phyloP scores from a whole-genome alignment of 2,888 invertebrate genomes.

The Idaea biselata region DNA sequence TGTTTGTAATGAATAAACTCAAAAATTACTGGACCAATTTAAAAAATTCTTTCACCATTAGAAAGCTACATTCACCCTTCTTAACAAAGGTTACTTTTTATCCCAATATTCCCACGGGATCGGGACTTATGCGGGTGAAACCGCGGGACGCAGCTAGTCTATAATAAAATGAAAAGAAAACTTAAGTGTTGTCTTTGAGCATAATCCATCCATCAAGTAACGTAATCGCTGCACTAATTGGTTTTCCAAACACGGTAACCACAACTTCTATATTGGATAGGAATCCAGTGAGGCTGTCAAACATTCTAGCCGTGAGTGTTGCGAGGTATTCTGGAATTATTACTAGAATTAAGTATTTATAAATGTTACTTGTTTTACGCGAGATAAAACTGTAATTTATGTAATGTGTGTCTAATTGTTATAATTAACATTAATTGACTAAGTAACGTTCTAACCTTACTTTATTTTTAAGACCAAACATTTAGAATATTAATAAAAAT shows the following conservation, averaged over 20 bases:
- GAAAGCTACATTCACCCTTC: too few species aligned
- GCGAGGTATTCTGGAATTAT: conserved; percentile 9
- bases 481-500: too few species aligned
- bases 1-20: too few species aligned
- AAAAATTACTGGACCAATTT: too few species aligned
- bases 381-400: background rate
- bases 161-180: too few species aligned
- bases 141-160: too few species aligned
- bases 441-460: background rate
- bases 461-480: background rate
- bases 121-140: too few species aligned
- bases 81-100: too few species aligned
- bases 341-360: conserved; percentile 15
- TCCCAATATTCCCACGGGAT: too few species aligned
- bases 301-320: conserved; percentile 16
- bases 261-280: conserved; percentile 10
- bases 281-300: conserved; percentile 14
- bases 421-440: background rate
- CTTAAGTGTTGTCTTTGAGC: background rate
- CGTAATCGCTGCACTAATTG: background rate
- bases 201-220: background rate
- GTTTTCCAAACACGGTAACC: background rate
- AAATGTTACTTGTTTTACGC: conserved; percentile 12
- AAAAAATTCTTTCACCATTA: too few species aligned
- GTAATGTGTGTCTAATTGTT: background rate